These are phyloP conservation scores for Gari tellinella DNA, from an alignment of 2,888 invertebrate species.

Conservation along the genomic window DNA sequence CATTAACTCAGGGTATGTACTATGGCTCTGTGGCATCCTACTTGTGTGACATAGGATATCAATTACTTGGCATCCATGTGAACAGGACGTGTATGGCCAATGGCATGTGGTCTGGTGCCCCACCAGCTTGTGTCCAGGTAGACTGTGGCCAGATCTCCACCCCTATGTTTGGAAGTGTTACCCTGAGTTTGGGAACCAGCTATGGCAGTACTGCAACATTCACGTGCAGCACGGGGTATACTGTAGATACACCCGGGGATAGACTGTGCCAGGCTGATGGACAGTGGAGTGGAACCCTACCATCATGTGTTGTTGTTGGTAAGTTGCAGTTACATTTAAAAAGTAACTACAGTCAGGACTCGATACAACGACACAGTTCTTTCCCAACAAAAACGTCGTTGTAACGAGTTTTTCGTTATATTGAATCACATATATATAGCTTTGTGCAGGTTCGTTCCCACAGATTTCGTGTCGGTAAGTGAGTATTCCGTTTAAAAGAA, in stretches of 20 bases:
- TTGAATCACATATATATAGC: no score
- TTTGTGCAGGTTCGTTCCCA: no score
- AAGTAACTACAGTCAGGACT: no score
- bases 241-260: conserved; percentile 1
- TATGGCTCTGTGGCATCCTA: conserved; percentile 18
- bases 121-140: conserved; percentile 2
- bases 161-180: conserved; percentile 21
- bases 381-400: no score
- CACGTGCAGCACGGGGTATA: conserved; percentile 25
- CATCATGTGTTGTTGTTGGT: conserved; percentile 29
- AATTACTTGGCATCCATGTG: conserved; percentile 1
- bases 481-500: not conserved
- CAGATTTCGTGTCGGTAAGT: no score
- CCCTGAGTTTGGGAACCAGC: conserved; percentile 1
- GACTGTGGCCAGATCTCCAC: conserved; percentile 26
- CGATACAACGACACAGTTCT: no score
- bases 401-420: no score
- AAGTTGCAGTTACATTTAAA: not conserved
- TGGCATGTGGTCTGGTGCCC: conserved; percentile 25
- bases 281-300: conserved; percentile 22
- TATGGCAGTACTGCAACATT: conserved; percentile 26
- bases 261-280: conserved; percentile 33
- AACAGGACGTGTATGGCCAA: conserved; percentile 25
- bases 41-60: conserved; percentile 24
- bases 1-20: not conserved